A percentile compares a stretch with the other conserved stretches of the same genome.
Conservation (phyloP, 2,888 invertebrate species). For the Acheta domesticus region DNA sequence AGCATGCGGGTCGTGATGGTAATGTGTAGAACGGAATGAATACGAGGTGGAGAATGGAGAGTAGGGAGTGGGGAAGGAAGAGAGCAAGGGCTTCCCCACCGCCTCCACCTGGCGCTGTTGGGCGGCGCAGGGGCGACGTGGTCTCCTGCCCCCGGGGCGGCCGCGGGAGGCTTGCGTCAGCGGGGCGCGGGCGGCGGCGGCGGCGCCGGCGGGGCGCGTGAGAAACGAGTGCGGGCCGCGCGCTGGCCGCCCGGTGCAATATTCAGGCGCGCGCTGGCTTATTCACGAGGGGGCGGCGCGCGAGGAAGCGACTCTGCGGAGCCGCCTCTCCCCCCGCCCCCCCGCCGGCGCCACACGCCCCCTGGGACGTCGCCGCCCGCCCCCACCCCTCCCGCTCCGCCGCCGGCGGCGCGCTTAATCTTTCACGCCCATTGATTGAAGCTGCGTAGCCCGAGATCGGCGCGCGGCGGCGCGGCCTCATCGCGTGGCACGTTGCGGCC, state of each 20-base stretch:
- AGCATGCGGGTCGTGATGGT: too few relatives aligned
- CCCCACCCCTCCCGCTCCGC: background rate
- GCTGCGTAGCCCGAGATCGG: background rate
- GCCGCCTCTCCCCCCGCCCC: background rate
- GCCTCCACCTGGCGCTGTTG: too few relatives aligned
- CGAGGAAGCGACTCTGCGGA: background rate
- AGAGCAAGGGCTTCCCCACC: too few relatives aligned
- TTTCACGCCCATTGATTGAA: conserved; percentile 2
- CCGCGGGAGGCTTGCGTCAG: too few relatives aligned
- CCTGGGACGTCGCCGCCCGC: background rate
- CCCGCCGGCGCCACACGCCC: background rate
- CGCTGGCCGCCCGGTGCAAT: background rate
- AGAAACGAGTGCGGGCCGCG: background rate
- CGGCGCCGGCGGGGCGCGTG: background rate
- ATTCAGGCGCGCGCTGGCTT: background rate
- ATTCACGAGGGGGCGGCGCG: background rate
- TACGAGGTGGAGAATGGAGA: too few relatives aligned
- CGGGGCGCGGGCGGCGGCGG: too few relatives aligned
- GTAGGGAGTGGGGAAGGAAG: too few relatives aligned
- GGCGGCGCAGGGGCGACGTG: too few relatives aligned
- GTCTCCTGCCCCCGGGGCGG: too few relatives aligned
- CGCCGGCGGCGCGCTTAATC: background rate
- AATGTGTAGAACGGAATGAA: too few relatives aligned
- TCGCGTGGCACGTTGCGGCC: background rate
- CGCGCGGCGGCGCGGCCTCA: background rate